Conservation (phyloP, 2,888 invertebrate species). For the Cacoxenus indagator region DNA sequence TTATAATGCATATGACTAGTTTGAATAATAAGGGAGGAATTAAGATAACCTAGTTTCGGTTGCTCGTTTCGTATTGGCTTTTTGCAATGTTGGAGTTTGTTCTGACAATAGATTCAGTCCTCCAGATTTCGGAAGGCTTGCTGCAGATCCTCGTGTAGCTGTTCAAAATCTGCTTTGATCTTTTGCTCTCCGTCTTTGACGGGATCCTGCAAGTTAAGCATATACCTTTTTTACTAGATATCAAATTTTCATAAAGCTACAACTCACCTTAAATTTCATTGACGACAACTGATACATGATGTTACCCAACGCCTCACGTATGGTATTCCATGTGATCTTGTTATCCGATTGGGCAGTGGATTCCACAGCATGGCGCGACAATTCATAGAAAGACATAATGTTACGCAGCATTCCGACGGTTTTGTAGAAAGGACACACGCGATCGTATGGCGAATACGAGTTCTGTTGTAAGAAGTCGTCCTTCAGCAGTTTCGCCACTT, state of each 20-base stretch:
- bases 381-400: slow-evolving; percentile 97
- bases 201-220: slow-evolving; percentile 82
- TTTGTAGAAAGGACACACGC: slow-evolving; percentile 99
- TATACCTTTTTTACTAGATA: not conserved
- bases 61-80: slow-evolving; percentile 45
- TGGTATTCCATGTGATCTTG: slow-evolving; percentile 97
- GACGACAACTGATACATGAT: slow-evolving; percentile 96
- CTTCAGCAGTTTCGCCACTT: slow-evolving; percentile 96
- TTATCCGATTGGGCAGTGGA: slow-evolving; percentile 97
- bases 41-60: slow-evolving; percentile 54
- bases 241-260: no score
- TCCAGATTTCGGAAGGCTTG: slow-evolving; percentile 97
- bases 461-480: slow-evolving; percentile 99
- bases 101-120: slow-evolving; percentile 77
- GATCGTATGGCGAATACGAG: slow-evolving; percentile 93
- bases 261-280: slow-evolving; percentile 96
- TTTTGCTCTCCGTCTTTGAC: slow-evolving; percentile 97
- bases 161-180: slow-evolving; percentile 96
- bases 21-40: slow-evolving; percentile 49
- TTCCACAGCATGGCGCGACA: slow-evolving; percentile 97
- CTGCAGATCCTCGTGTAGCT: slow-evolving; percentile 95
- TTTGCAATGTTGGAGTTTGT: slow-evolving; percentile 20
- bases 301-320: slow-evolving; percentile 94
- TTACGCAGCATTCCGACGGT: slow-evolving; percentile 98
- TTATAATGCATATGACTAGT: slow-evolving; percentile 49